Conservation (phyloP, 2,113 vertebrate species). For the Alethe castanea region DNA sequence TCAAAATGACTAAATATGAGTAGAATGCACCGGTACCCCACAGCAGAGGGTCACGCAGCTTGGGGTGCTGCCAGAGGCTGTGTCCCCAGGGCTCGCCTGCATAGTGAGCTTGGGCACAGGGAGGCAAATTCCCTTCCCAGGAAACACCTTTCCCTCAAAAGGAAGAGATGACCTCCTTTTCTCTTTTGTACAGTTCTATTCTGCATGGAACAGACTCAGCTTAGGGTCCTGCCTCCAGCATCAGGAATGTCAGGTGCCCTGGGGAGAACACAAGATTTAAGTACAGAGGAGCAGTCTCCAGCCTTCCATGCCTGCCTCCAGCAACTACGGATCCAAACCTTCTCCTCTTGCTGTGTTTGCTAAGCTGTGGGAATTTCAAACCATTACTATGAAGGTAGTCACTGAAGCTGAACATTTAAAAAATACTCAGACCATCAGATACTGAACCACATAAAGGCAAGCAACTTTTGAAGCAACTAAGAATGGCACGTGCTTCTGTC, state of each 20-base stretch:
- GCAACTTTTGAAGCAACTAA: neutral
- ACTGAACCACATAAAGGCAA: neutral
- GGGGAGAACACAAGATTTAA: neutral
- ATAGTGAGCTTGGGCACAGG: accelerated
- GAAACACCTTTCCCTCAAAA: accelerated
- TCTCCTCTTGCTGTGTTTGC: neutral
- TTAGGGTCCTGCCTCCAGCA: neutral
- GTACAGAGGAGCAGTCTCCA: neutral
- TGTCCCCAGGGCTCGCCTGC: too few species aligned
- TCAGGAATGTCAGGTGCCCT: neutral
- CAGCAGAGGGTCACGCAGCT: neutral
- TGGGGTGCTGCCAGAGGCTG: neutral
- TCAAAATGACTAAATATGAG: neutral
- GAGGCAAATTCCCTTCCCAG: neutral
- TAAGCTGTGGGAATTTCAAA: neutral
- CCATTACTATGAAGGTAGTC: neutral
- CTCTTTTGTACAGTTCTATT: neutral
- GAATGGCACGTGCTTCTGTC: neutral
- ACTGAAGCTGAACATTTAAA: neutral
- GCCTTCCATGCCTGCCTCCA: neutral
- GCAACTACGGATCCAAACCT: neutral
- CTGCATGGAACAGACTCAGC: neutral
- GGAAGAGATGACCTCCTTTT: neutral
- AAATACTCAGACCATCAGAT: neutral
- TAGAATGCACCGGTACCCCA: neutral